Evolutionary conservation across 2,888 invertebrate genomes (phyloP), one percentile per base, ranked within the genome.

Genomic region (Disparrhopalites patrizii): DNA sequence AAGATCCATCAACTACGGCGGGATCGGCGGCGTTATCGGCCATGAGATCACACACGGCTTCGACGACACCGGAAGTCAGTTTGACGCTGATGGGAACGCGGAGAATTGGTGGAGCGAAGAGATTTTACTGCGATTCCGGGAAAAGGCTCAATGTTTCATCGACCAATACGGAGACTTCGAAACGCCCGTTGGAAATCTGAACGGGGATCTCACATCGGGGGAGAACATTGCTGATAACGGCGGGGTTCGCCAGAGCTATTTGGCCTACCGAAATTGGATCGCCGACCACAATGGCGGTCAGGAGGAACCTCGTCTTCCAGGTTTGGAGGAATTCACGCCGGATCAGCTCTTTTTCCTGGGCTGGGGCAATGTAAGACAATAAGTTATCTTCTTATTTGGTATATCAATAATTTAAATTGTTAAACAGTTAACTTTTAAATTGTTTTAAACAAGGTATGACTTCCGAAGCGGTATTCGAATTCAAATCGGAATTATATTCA

Each of bases 161-260:
- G 88, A 93, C 77, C 93, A 92, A 79, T 92, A 91, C 79, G 87
- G 88, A 23, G 84, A 85, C 73, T 95, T 92, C 80, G 30, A 52
- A 30, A 87, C 87, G 77, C 85, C 93, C 69, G 86, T 88, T 75
- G 90, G 90, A 78, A 87, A 90, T 60, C 86, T 89, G 71, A 86
- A 88, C 72, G 88, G 88, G 30, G 38, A 40, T n/a, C 38, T 65
- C 13, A 95, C 95, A 0, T 89, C 90, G 77, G 90, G 91, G 60
- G 96, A 96, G 80, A 96, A 97, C 77, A 97, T 97, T 76, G 96
- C 96, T 0, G 97, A 97, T 78, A 96, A 96, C 78, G 96, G 96
- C 0, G 96, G 96, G 0, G 85, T 97, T 61, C 92, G 94, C 77
- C 92, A 95, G 79, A 90, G 95, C 0, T 96, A 87, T 75, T 79